Base-by-base conservation (phyloP, 2,797 vertebrate species). In the Sylvilagus floridanus region DNA sequence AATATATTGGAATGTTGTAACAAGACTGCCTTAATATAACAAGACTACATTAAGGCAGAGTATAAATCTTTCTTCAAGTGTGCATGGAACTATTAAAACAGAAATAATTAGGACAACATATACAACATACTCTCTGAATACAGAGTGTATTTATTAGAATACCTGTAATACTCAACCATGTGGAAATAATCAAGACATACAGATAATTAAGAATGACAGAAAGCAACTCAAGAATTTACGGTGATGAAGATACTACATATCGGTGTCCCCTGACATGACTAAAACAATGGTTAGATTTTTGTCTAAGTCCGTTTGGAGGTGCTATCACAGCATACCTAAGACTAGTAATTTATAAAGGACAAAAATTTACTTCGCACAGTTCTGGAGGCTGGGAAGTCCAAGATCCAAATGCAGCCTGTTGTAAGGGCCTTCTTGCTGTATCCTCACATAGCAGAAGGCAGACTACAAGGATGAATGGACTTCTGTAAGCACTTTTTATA, bases 41-140 rank as follows among this genome's bases (percentile, higher is more conserved):
- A 52, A 35, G 28, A 65, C 42, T 88, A 90, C 47, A 83, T 82
- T 72, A 86, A 92, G 60, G 35, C 42, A 78, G 22, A 72, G 52
- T 90, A 90, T 92, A 83, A 75, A 87, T 65, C 52, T 57, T 96
- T 78, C 62, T 88, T 84, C 84, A 81, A 88, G 79, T 84, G 16
- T 71, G 21, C 35, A 81, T 42, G n/a, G 28, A 94, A 73, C 32
- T 77, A 81, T 54, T 62, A 91, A 83, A 94, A 68, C 10, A 66
- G 28, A 87, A 92, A 84, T 32, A 83, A 92, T 84, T 32, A 91
- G 32, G 47, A 76, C 17, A 88, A 24, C 19, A 73, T 26, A 83
- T 28, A 73, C 7, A 77, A 7, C 42, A 82, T 84, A 69, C 37
- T 88, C 75, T 65, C 47, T 77, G 13, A 87, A 84, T 57, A 78